Conservation (phyloP, 92 coral and sea anemone genomes). For the Umimayanthus kanabou region DNA sequence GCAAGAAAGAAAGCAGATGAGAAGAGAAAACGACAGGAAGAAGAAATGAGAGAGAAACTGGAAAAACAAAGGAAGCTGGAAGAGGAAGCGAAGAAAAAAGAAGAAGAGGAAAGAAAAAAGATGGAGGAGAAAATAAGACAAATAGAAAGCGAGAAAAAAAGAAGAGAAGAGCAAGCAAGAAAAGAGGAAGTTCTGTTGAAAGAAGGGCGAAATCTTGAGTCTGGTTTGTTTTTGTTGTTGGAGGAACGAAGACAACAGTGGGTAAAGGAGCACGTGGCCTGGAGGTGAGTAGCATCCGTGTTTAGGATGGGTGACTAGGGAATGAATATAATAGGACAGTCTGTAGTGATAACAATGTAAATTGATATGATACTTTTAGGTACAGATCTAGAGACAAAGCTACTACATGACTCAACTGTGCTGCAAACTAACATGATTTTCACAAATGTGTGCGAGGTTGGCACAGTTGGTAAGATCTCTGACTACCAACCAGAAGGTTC, state of each 20-base stretch:
- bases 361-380: too few relatives aligned
- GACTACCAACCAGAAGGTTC: too few relatives aligned
- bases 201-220: slow-evolving; percentile 20
- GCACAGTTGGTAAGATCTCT: too few relatives aligned
- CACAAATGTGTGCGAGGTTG: too few relatives aligned
- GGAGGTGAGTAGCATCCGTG: slow-evolving; percentile 65
- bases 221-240: slow-evolving; percentile 46
- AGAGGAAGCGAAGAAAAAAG: slow-evolving; percentile 50
- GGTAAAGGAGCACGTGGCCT: slow-evolving; percentile 74
- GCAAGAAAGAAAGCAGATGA: slow-evolving; percentile 43
- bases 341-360: too few relatives aligned
- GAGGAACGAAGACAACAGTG: slow-evolving; percentile 74
- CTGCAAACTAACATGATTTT: too few relatives aligned
- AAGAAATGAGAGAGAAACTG: slow-evolving; percentile 29
- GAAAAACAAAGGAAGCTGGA: slow-evolving; percentile 49
- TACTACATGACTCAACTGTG: too few relatives aligned
- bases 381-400: too few relatives aligned
- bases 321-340: background rate
- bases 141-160: slow-evolving; percentile 25
- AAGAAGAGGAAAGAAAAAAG: slow-evolving; percentile 42
- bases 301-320: background rate
- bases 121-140: slow-evolving; percentile 44
- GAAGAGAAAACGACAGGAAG: slow-evolving; percentile 17
- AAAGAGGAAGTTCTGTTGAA: slow-evolving; percentile 36
- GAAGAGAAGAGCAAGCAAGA: slow-evolving; percentile 33